These are phyloP conservation scores for Zele albiditarsus DNA, from an alignment of 2,888 invertebrate genomes.

Conservation along the genomic window DNA sequence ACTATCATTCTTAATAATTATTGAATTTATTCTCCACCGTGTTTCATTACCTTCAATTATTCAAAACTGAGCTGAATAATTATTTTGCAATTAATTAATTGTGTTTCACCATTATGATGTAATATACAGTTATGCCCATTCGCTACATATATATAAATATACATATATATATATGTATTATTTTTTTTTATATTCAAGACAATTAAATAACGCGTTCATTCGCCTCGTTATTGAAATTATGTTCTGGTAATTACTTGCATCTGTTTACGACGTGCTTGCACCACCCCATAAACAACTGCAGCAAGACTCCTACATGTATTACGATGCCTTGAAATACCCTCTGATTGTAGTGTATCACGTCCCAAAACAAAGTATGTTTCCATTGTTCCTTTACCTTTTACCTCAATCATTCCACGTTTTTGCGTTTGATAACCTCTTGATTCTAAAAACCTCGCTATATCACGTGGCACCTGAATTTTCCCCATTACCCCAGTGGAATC, in stretches of 20 bases:
- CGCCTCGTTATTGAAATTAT: constrained; percentile 43
- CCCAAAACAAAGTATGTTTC: constrained; percentile 93
- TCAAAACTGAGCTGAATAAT: constrained; percentile 47
- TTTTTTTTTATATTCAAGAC: constrained; percentile 23
- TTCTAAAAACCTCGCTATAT: constrained; percentile 85
- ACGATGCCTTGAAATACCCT: constrained; percentile 79
- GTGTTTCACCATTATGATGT: constrained; percentile 69
- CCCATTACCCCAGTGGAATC: constrained; percentile 93
- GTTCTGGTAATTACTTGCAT: constrained; percentile 67
- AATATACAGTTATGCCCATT: constrained; percentile 62
- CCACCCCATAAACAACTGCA: constrained; percentile 91
- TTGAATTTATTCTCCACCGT: constrained; percentile 41
- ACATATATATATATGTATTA: constrained; percentile 18
- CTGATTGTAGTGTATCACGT: constrained; percentile 76
- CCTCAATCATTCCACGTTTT: constrained; percentile 88
- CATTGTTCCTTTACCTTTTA: constrained; percentile 97
- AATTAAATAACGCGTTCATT: constrained; percentile 4
- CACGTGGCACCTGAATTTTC: constrained; percentile 90
- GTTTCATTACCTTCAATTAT: constrained; percentile 47
- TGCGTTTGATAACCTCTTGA: constrained; percentile 83
- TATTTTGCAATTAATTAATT: constrained; percentile 60
- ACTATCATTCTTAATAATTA: constrained; percentile 54
- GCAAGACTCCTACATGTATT: constrained; percentile 86
- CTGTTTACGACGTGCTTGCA: constrained; percentile 86
- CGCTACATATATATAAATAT: constrained; percentile 4